Evolutionary conservation across 1,140 invertebrate species (phyloP), one percentile per base, ranked within the genome.

Genomic region (Rhizoglyphus robini): DNA sequence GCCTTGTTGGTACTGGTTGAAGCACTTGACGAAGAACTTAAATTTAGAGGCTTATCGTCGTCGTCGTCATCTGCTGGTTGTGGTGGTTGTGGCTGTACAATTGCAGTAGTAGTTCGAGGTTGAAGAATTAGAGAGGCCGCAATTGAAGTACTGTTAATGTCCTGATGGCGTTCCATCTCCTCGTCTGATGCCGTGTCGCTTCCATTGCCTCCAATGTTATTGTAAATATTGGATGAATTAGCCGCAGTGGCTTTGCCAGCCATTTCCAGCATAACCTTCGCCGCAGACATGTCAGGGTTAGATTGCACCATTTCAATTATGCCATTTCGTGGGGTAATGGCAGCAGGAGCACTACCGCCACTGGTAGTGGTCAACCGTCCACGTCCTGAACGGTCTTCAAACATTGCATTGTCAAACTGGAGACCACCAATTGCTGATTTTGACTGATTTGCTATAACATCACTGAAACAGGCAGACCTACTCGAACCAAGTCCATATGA

Each of bases 191-290:
- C 58, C n/a, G 58, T 60, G 13, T 60, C 58, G 3, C 15, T 29
- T 27, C 58, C 32, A 38, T 60, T 60, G 30, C 58, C 25, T 46
- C 8, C 25, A n/a, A n/a, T n/a, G n/a, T n/a, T n/a, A n/a, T n/a
- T n/a, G n/a, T n/a, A n/a, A 60, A 15, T 34, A 34, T 27, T 29
- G 18, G 58, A 32, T 20, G 32, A 29, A 34, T 27, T 27, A 27
- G 27, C 58, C 31, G 15, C 58, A 27, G 58, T 11, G 15, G 58
- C 58, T 20, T 29, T 32, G 4, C 8, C 13, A 27, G 58, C 58
- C 13, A 60, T 60, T n/a, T 29, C 58, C n/a, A 60, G 29, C 58
- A 60, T 60, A 27, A 32, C 29, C 25, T 60, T 60, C 1, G 58
- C 58, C 13, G 58, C 58, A 15, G 31, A 34, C 58, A 60, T 29